phyloP scores from a whole-genome alignment of 2,888 invertebrate genomes.

The Peribatodes rhomboidaria region DNA sequence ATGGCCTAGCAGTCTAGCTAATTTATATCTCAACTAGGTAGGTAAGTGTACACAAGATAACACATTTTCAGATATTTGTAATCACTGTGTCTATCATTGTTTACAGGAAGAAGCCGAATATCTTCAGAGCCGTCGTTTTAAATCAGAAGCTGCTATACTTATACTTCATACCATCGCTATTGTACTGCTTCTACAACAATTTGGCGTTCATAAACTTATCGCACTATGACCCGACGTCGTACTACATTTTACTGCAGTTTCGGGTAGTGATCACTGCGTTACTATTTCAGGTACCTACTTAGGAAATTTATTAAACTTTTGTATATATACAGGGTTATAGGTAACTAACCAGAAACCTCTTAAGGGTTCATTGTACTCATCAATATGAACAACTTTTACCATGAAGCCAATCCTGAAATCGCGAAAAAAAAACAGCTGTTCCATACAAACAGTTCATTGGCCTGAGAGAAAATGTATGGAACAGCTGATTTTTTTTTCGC shows the following conservation, averaged over 20 bases:
- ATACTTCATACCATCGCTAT: constrained; percentile 95
- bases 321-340: too few relatives aligned
- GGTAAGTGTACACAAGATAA: background rate
- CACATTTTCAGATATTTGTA: background rate
- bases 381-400: background rate
- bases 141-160: constrained; percentile 90
- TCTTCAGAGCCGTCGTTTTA: constrained; percentile 85
- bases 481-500: too few relatives aligned
- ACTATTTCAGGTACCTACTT: constrained; percentile 92
- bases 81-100: constrained; percentile 32
- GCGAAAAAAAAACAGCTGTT: too few relatives aligned
- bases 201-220: constrained; percentile 96
- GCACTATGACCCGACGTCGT: constrained; percentile 97
- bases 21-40: background rate
- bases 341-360: too few relatives aligned
- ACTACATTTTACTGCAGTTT: constrained; percentile 95
- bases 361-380: too few relatives aligned
- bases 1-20: background rate
- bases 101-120: constrained; percentile 88
- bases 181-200: constrained; percentile 98
- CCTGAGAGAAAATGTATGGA: too few relatives aligned
- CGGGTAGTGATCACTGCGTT: constrained; percentile 97
- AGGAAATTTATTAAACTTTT: background rate
- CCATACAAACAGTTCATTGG: too few relatives aligned
- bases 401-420: background rate